These are phyloP conservation scores for Trachops cirrhosus DNA, from an alignment of 2,797 vertebrate species.

Conservation along the genomic window DNA sequence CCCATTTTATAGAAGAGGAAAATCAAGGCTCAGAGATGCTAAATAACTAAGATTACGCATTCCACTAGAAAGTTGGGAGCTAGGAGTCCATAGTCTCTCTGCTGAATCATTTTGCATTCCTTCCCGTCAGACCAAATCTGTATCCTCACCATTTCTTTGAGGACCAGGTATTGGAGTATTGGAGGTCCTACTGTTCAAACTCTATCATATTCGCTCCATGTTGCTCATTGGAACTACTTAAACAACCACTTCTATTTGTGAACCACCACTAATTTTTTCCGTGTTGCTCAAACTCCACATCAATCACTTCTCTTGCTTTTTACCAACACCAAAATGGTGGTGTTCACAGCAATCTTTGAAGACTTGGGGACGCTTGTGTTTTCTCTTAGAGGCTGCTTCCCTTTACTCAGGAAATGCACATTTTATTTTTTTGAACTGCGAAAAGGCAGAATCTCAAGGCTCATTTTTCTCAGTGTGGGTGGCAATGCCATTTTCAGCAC, in stretches of 20 bases:
- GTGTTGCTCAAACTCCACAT: rapidly evolving
- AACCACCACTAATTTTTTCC: not conserved
- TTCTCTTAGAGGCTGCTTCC: not conserved
- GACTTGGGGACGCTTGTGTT: not conserved
- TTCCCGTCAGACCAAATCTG: not conserved
- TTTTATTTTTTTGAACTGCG: not conserved
- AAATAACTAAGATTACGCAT: not conserved
- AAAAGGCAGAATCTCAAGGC: slow-evolving; percentile 46
- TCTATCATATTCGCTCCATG: not conserved
- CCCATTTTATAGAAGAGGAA: not conserved
- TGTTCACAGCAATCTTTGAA: not conserved
- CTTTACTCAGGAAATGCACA: not conserved
- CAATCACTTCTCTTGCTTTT: not conserved
- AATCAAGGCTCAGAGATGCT: not conserved
- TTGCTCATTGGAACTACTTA: not conserved
- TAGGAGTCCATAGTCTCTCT: not conserved
- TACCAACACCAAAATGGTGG: not conserved
- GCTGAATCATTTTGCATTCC: not conserved
- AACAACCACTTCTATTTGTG: not conserved
- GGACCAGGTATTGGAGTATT: not conserved
- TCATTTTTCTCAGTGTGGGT: slow-evolving; percentile 30
- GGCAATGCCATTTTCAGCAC: slow-evolving; percentile 53
- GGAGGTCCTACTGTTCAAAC: not conserved
- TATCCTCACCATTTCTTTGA: not conserved
- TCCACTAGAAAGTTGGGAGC: not conserved